Conservation (phyloP, 2,888 invertebrate species). For the Agonopterix subpropinquella region DNA sequence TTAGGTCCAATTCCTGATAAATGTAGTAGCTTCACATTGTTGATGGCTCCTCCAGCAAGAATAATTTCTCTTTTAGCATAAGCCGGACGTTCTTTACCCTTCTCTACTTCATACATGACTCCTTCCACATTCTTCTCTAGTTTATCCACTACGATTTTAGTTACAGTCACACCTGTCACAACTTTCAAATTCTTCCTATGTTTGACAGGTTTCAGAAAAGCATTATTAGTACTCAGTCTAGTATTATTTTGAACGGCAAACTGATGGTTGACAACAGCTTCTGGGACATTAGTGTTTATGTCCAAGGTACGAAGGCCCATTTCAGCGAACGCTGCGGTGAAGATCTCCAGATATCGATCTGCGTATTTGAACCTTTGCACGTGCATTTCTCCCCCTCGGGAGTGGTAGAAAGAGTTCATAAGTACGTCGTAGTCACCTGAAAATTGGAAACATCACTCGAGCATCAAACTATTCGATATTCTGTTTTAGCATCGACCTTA, state of each 20-base stretch:
- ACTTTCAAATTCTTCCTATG: conserved; percentile 59
- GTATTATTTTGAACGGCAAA: conserved; percentile 61
- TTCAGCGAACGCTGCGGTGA: conserved; percentile 54
- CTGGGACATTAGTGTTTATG: conserved; percentile 58
- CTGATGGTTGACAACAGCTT: conserved; percentile 62
- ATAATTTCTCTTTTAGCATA: conserved; percentile 63
- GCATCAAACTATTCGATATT: no score
- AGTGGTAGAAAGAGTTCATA: conserved; percentile 62
- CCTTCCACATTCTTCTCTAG: conserved; percentile 58
- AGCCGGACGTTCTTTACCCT: conserved; percentile 55
- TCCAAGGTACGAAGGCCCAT: conserved; percentile 60
- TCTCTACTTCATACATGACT: conserved; percentile 56
- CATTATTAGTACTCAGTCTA: conserved; percentile 58
- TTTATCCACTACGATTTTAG: conserved; percentile 54
- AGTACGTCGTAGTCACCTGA: conserved; percentile 65
- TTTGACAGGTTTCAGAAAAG: conserved; percentile 56
- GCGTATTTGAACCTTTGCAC: conserved; percentile 60
- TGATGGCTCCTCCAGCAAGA: conserved; percentile 59
- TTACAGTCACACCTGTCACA: conserved; percentile 56
- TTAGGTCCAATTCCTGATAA: conserved; percentile 63
- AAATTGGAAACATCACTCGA: conserved; percentile 13
- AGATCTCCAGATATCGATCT: conserved; percentile 57
- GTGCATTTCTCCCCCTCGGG: conserved; percentile 64
- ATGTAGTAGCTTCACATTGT: conserved; percentile 59
- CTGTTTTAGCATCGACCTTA: no score